Conservation (phyloP, 2,797 vertebrate species). For the Ceyx erithaca region DNA sequence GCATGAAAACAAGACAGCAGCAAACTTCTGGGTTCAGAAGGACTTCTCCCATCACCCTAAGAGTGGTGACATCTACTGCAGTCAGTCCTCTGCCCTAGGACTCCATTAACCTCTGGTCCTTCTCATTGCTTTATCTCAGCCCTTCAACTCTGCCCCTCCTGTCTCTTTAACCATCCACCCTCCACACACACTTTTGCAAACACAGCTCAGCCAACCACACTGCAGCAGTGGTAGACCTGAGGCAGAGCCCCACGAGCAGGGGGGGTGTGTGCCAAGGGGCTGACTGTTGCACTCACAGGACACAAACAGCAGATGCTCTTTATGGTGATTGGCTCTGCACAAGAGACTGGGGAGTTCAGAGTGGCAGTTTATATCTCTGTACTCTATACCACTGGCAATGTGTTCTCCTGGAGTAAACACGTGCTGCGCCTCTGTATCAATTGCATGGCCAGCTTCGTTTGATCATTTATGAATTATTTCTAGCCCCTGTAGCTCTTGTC, state of each 20-base stretch:
- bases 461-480: slow-evolving; percentile 15
- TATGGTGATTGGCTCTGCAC: fast-evolving
- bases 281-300: fast-evolving
- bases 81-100: neutral
- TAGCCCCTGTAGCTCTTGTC: neutral
- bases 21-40: neutral
- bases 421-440: neutral
- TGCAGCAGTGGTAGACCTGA: neutral
- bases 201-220: neutral
- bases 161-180: neutral
- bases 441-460: neutral
- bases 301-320: neutral
- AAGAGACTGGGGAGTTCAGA: neutral
- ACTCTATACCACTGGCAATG: fast-evolving
- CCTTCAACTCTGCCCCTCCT: neutral
- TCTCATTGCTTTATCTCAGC: neutral
- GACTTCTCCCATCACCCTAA: neutral
- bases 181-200: neutral
- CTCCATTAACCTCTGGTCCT: neutral
- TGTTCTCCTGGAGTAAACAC: neutral
- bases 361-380: neutral
- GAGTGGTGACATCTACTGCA: fast-evolving
- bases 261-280: fast-evolving
- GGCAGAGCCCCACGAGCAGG: neutral
- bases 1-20: neutral